A percentile compares a stretch with the other conserved stretches of the same genome.
These are phyloP conservation scores for Echinops telfairi DNA, from an alignment of 2,113 vertebrate genomes.

Conservation along the genomic window DNA sequence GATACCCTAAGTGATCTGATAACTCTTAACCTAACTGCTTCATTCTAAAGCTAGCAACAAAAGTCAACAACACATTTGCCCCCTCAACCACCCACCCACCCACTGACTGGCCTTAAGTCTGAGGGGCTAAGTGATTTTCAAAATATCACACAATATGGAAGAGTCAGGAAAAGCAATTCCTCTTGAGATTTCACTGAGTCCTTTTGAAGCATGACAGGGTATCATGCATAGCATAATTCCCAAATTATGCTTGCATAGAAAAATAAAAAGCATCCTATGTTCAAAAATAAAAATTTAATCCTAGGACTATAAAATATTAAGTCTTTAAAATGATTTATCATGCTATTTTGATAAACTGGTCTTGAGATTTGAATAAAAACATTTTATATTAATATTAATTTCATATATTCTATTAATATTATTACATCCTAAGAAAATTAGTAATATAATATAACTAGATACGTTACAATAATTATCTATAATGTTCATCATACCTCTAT, in stretches of 20 bases:
- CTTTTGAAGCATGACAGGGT: background rate
- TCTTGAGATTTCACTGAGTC: background rate
- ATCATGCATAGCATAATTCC: background rate
- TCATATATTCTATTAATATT: slow-evolving; percentile 59
- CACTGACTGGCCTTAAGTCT: background rate
- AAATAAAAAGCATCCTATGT: slow-evolving; percentile 42
- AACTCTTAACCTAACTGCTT: background rate
- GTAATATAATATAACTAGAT: slow-evolving; percentile 45
- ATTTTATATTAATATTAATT: slow-evolving; percentile 45
- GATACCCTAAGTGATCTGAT: background rate
- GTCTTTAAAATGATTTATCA: slow-evolving; percentile 45
- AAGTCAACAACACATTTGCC: background rate
- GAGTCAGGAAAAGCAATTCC: background rate
- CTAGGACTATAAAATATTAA: slow-evolving; percentile 15
- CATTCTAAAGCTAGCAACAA: background rate
- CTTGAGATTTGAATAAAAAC: slow-evolving; percentile 49
- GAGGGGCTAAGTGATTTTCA: background rate
- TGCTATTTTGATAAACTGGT: slow-evolving; percentile 63
- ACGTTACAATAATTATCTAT: slow-evolving; percentile 49
- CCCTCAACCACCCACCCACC: no score
- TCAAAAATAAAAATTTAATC: slow-evolving; percentile 55
- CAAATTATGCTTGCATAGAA: slow-evolving; percentile 28
- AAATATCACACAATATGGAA: background rate
- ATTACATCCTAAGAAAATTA: slow-evolving; percentile 51
- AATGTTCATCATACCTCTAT: background rate